phyloP scores from a whole-genome alignment of 2,888 invertebrate genomes.

The Polymixis lichenea region DNA sequence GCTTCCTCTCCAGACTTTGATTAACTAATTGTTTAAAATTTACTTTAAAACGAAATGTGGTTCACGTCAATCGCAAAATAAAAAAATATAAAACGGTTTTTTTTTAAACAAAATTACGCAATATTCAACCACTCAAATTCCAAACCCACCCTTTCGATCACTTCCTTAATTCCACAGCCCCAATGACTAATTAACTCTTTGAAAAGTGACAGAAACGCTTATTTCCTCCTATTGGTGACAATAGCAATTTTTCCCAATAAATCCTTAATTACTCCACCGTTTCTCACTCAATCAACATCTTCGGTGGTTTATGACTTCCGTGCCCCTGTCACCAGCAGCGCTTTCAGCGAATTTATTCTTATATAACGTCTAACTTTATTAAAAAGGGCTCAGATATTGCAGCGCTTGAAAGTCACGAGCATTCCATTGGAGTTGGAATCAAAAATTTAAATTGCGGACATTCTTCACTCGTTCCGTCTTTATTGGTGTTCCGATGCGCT shows the following conservation, averaged over 20 bases:
- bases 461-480: conserved; percentile 81
- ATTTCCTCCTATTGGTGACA: conserved; percentile 68
- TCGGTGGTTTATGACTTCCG: conserved; percentile 79
- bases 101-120: conserved; percentile 9
- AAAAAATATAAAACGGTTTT: not conserved
- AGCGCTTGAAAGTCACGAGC: conserved; percentile 77
- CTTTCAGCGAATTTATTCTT: conserved; percentile 75
- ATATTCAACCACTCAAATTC: conserved; percentile 37
- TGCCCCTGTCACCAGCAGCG: conserved; percentile 66
- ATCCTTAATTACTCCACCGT: conserved; percentile 76
- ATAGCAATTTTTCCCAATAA: conserved; percentile 85
- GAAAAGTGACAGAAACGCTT: conserved; percentile 65
- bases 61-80: not conserved
- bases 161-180: conserved; percentile 64
- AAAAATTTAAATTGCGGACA: conserved; percentile 87
- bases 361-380: conserved; percentile 79
- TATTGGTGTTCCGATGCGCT: conserved; percentile 74
- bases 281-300: conserved; percentile 82
- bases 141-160: conserved; percentile 40
- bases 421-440: conserved; percentile 79
- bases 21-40: not conserved
- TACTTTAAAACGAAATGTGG: not conserved
- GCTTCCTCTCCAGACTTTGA: not conserved
- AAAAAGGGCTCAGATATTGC: conserved; percentile 78
- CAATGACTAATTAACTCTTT: conserved; percentile 77